Base-by-base conservation (phyloP, 2,113 vertebrate genomes). In the Cryptomyrus ogoouensis region DNA sequence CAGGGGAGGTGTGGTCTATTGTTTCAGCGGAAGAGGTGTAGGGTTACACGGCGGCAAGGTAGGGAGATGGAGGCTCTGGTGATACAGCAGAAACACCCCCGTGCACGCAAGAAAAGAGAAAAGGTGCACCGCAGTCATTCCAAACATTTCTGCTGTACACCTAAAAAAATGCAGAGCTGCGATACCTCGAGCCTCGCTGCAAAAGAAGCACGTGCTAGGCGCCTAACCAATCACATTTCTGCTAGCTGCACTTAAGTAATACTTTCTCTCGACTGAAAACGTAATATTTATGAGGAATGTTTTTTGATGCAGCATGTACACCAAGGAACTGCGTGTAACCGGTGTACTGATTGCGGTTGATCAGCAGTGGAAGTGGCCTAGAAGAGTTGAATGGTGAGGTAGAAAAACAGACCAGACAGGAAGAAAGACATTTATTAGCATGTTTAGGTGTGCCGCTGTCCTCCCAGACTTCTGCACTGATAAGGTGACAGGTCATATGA, bases 1-100 rank as follows among this genome's bases (percentile, higher is more conserved):
- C 31, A 83, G 91, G 91, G 90, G 95, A 94, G 96, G 96, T 94
- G 95, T 95, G 96, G 95, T 95, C 93, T 95, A 94, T 95, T 95
- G 95, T 95, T 94, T 94, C 92, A 93, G 94, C 93, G 93, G 93
- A 96, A 95, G 94, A 93, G 93, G 95, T 95, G 94, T 95, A 92
- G 92, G 91, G 94, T 96, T 96, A 93, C 95, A 89, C 91, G 90
- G 88, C 50, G 21, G 80, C 50, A 35, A 46, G 49, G 49, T 58
- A 53, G 1, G 21, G 21, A n/a, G 19, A 46, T n/a, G 1, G 19
- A 56, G 19, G 53, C 50, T 35, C 35, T 56, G 21, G 52, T 21
- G 27, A 42, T 21, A 3, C 52, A 77, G 13, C 13, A 77, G 74
- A 77, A 42, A 17, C 31, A 39, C 13, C 74, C 31, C 21, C 12